A percentile compares a stretch with the other conserved stretches of the same genome.
Evolutionary conservation across 2,113 vertebrate species (phyloP).

Genomic region (Elanoides forficatus): DNA sequence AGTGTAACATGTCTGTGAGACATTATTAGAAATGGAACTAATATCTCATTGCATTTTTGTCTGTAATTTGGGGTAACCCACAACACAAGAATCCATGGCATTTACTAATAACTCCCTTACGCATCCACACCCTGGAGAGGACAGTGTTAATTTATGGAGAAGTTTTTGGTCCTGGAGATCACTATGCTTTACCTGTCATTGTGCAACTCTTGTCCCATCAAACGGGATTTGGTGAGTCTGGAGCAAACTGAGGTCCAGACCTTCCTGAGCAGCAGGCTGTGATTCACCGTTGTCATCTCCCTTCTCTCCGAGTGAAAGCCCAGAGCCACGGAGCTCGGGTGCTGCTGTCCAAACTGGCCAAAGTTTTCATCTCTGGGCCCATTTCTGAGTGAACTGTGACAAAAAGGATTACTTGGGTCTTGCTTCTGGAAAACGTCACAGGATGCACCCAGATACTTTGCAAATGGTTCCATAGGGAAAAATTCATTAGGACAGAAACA

Average conservation of each 20-base stretch:
- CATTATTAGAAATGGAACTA: background rate
- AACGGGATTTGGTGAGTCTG: background rate
- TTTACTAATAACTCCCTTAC: background rate
- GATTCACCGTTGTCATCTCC: background rate
- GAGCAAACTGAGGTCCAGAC: background rate
- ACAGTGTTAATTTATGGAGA: background rate
- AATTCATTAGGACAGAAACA: background rate
- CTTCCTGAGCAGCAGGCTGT: rapidly evolving
- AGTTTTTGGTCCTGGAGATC: background rate
- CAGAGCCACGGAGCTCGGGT: background rate
- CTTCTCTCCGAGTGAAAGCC: background rate
- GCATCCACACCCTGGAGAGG: background rate
- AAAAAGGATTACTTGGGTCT: background rate
- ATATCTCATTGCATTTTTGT: background rate
- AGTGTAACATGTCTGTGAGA: background rate
- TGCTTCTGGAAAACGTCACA: background rate
- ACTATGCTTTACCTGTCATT: background rate
- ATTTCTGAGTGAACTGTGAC: background rate
- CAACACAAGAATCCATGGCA: background rate
- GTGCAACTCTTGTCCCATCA: background rate
- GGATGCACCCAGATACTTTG: background rate
- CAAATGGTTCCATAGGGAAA: rapidly evolving
- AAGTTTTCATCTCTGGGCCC: background rate
- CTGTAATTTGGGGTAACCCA: background rate
- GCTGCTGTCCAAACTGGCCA: background rate